Evolutionary conservation across 2,113 vertebrate species (phyloP).

Genomic region (Labeo rohita): DNA sequence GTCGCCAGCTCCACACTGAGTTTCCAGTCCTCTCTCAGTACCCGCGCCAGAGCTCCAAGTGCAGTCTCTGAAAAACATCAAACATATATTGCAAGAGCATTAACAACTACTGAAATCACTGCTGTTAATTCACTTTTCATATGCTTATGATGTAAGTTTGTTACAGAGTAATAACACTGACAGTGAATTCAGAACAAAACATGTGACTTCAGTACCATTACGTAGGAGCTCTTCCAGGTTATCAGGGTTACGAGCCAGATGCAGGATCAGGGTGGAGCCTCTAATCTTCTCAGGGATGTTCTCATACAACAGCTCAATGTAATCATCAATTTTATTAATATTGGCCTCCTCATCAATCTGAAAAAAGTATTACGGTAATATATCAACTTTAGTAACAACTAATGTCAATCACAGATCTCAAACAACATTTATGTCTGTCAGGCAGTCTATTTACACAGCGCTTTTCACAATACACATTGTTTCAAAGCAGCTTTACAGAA

Average conservation of each 20-base stretch:
- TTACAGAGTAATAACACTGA: background rate
- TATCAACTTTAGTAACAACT: background rate
- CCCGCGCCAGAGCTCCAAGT: conserved; percentile 86
- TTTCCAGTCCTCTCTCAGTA: conserved; percentile 94
- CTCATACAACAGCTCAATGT: conserved; percentile 91
- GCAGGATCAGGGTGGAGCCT: conserved; percentile 88
- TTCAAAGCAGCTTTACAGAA: background rate
- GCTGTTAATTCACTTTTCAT: background rate
- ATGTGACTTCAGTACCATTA: conserved; percentile 78
- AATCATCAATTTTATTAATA: conserved; percentile 89
- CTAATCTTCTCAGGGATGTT: conserved; percentile 89
- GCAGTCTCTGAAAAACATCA: conserved; percentile 65
- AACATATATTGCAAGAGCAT: background rate
- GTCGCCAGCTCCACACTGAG: conserved; percentile 91
- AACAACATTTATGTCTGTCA: background rate
- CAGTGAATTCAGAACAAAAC: background rate
- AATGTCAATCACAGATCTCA: background rate
- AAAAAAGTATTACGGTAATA: background rate
- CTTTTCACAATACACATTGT: background rate
- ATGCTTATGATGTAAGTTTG: background rate
- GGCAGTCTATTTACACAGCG: too few species aligned
- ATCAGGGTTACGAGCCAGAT: conserved; percentile 89
- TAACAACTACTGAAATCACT: background rate
- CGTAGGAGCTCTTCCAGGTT: conserved; percentile 90
- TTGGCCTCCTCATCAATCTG: conserved; percentile 92